These are phyloP conservation scores for Tiliqua scincoides DNA, from an alignment of 2,113 vertebrate species.

Conservation along the genomic window DNA sequence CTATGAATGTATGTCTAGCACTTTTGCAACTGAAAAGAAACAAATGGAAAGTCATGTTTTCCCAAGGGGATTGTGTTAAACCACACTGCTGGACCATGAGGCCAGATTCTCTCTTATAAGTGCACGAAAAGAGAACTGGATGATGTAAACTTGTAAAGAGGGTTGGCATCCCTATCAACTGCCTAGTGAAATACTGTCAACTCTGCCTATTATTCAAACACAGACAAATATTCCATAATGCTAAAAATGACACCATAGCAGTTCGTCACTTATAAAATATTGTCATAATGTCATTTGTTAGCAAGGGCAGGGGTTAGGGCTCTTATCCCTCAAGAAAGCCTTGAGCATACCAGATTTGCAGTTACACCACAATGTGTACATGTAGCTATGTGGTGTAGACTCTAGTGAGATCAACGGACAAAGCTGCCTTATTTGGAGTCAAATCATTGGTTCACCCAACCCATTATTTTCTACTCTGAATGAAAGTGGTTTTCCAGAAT, in stretches of 20 bases:
- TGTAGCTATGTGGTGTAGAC: neutral
- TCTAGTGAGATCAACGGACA: neutral
- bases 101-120: neutral
- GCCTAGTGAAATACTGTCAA: too few species aligned
- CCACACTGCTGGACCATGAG: neutral
- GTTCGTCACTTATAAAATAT: too few species aligned
- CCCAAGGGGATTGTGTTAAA: neutral
- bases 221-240: too few species aligned
- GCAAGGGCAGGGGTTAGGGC: too few species aligned
- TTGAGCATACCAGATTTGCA: neutral
- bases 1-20: neutral
- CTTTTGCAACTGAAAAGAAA: neutral
- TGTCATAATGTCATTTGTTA: too few species aligned
- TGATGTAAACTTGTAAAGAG: neutral
- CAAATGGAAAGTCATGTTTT: neutral
- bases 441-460: too few species aligned
- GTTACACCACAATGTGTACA: too few species aligned
- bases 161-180: neutral
- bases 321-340: neutral
- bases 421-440: too few species aligned
- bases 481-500: too few species aligned
- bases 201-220: too few species aligned
- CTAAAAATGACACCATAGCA: too few species aligned
- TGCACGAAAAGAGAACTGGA: neutral
- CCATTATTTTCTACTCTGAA: too few species aligned